These are phyloP conservation scores for Mungos mungo DNA, from an alignment of 2,113 vertebrate genomes.

Conservation along the genomic window DNA sequence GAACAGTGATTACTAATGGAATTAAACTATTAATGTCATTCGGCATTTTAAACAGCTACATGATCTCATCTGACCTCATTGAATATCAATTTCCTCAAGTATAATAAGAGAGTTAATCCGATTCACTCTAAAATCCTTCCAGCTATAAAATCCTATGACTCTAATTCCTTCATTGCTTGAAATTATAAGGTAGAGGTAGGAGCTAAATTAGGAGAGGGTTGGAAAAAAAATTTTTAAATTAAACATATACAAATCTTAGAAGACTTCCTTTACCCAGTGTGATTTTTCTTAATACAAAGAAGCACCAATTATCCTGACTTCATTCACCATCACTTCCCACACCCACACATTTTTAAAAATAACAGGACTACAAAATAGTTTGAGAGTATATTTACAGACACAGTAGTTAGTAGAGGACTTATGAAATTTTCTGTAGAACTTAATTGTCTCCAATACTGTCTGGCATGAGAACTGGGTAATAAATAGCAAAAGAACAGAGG, in stretches of 20 bases:
- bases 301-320: slow-evolving; percentile 56
- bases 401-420: slow-evolving; percentile 47
- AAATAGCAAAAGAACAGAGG: background rate
- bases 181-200: slow-evolving; percentile 51
- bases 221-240: slow-evolving; percentile 37
- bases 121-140: slow-evolving; percentile 50
- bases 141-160: slow-evolving; percentile 54
- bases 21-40: slow-evolving; percentile 29
- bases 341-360: slow-evolving; percentile 65
- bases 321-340: slow-evolving; percentile 69
- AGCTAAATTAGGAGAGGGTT: background rate
- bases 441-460: background rate
- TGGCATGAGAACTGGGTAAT: background rate
- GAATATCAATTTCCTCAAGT: slow-evolving; percentile 44
- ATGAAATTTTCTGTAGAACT: slow-evolving; percentile 5
- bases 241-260: slow-evolving; percentile 53
- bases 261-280: background rate
- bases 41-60: slow-evolving; percentile 45
- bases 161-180: slow-evolving; percentile 55
- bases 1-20: slow-evolving; percentile 15
- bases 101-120: slow-evolving; percentile 55
- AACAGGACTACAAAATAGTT: slow-evolving; percentile 57
- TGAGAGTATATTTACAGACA: slow-evolving; percentile 50
- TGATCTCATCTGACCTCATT: slow-evolving; percentile 37
- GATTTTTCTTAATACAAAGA: slow-evolving; percentile 65